phyloP scores from a whole-genome alignment of 1,140 invertebrate genomes.

The Cecropterus lyciades region DNA sequence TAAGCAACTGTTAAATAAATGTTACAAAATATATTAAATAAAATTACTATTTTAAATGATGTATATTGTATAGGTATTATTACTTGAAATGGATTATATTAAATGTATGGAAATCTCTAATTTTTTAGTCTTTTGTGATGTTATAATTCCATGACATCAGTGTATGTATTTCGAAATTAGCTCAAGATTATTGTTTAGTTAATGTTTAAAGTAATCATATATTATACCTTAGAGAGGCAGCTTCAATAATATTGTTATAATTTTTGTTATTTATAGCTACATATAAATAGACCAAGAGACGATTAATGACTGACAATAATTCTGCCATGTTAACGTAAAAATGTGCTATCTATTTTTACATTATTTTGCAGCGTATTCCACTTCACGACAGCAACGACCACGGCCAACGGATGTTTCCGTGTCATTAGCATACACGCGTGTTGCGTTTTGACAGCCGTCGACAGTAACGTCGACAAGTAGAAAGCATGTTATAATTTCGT shows the following conservation, averaged over 20 bases:
- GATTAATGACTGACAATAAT: conserved; percentile 14
- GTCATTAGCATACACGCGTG: no score
- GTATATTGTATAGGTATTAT: conserved; percentile 3
- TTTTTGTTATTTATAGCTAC: not conserved
- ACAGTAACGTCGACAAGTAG: no score
- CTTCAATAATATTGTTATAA: not conserved
- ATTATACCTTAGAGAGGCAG: not conserved
- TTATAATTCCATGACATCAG: conserved; percentile 7
- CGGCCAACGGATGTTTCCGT: no score
- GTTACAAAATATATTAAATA: conserved; percentile 16
- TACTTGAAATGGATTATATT: conserved; percentile 10
- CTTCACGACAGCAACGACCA: no score
- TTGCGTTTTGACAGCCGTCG: no score
- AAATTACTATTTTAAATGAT: conserved; percentile 4
- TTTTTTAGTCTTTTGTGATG: conserved; percentile 9
- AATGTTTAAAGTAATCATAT: not conserved
- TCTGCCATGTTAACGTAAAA: no score
- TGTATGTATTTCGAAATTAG: conserved; percentile 17
- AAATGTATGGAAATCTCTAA: conserved; percentile 12
- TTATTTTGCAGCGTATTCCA: no score
- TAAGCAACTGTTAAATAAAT: conserved; percentile 13
- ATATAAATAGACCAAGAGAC: not conserved
- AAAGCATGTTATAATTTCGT: no score
- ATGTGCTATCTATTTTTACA: no score
- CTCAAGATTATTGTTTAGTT: conserved; percentile 13